Percentiles rank a stretch among this genome's conserved stretches.
Conservation (phyloP, 1,140 invertebrate genomes). For the Cyphomyrmex costatus region DNA sequence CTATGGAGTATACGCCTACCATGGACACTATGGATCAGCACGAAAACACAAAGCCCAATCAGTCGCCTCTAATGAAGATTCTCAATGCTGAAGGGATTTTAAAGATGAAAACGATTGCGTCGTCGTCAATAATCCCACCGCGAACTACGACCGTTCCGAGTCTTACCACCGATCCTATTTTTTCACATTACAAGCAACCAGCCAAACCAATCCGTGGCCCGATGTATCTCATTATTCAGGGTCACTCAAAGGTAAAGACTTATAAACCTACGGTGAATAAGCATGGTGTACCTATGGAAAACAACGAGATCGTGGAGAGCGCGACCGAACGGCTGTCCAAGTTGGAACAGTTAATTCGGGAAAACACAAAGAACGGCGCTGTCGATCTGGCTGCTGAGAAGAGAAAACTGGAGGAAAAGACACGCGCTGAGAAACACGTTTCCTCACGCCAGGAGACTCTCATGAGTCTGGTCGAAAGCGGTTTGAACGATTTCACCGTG, state of each 20-base stretch:
- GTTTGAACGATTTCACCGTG: slow-evolving; percentile 76
- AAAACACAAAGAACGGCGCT: slow-evolving; percentile 73
- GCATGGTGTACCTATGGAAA: slow-evolving; percentile 77
- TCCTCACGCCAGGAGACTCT: slow-evolving; percentile 67
- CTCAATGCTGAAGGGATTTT: slow-evolving; percentile 70
- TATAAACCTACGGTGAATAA: slow-evolving; percentile 90
- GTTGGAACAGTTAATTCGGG: slow-evolving; percentile 78
- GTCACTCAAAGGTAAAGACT: slow-evolving; percentile 94
- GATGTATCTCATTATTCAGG: slow-evolving; percentile 93
- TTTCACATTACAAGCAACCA: slow-evolving; percentile 90
- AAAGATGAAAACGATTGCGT: slow-evolving; percentile 77
- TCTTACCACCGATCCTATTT: slow-evolving; percentile 87
- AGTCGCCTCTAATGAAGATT: slow-evolving; percentile 61
- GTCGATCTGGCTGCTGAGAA: slow-evolving; percentile 16
- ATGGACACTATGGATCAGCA: neutral
- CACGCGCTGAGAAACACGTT: slow-evolving; percentile 64
- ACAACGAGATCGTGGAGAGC: slow-evolving; percentile 72
- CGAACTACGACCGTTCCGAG: slow-evolving; percentile 76
- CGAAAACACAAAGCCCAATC: neutral
- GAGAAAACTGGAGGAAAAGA: slow-evolving; percentile 71
- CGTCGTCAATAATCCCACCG: slow-evolving; percentile 79
- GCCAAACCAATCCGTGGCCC: slow-evolving; percentile 89
- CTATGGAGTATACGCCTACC: slow-evolving; percentile 1
- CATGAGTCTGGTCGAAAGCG: slow-evolving; percentile 78
- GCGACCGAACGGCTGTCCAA: slow-evolving; percentile 75